Evolutionary conservation across 2,888 invertebrate species (phyloP), one percentile per base, ranked within the genome.

Genomic region (Megamerina dolium): DNA sequence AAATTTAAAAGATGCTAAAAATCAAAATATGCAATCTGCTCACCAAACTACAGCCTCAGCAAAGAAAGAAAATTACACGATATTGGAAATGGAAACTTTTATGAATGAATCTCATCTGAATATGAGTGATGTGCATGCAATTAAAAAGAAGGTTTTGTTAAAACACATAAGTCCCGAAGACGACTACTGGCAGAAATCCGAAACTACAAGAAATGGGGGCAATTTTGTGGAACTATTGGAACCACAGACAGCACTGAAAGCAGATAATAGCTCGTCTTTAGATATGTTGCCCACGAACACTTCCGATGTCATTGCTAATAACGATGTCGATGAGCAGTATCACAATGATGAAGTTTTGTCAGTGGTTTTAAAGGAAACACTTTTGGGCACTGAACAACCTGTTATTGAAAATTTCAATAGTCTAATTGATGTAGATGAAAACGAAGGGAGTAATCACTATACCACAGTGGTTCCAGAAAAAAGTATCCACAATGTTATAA

Each of bases 401-500:
- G 9, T 5, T 16, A 18, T 23, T n/a, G 27, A 40, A 16, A 6
- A n/a, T 19, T 9, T 4, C 12, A 19, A 4, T 18, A 30, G 37
- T 32, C 14, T 40, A 16, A n/a, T 42, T 5, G 33, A 37, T 36
- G 6, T 42, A 12, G 40, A 44, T 12, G 42, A 37, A 8, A 26
- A 10, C 12, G 37, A 45, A 10, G 9, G n/a, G 18, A 18, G 13
- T 6, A 35, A 18, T 12, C 21, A 34, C 5, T 34, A 31, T n/a
- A 47, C 37, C 8, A 43, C 48, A 20, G 27, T 21, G 5, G 13
- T 37, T 17, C 47, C 52, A 6, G 48, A 45, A 3, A 33, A 50
- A 23, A 41, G 29, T 4, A 43, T 46, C 9, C 54, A 56, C 21
- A 33, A 46, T 16, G 49, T 50, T 3, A 48, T 52, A n/a, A 54